Percentiles rank a stretch among this genome's conserved stretches.
phyloP scores from a whole-genome alignment of 2,888 invertebrate genomes.

The Agapetus fuscipes region DNA sequence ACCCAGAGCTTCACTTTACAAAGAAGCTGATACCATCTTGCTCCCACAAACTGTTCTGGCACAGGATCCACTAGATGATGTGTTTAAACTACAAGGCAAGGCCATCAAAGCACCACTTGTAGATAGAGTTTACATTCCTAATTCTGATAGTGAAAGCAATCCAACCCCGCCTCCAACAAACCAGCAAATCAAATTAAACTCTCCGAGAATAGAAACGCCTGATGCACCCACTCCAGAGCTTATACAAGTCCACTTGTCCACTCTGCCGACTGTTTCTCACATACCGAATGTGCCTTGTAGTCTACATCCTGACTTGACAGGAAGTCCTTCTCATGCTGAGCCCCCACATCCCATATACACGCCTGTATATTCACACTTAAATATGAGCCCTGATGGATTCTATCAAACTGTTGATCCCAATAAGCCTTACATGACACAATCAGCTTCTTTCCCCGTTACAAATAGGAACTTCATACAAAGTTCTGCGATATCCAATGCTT shows the following conservation, averaged over 20 bases:
- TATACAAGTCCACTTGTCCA: slow-evolving; percentile 39
- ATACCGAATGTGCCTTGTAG: slow-evolving; percentile 41
- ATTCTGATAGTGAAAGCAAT: not conserved
- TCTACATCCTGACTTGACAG: slow-evolving; percentile 32
- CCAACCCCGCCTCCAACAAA: not conserved
- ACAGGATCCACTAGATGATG: slow-evolving; percentile 9
- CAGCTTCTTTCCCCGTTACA: slow-evolving; percentile 37
- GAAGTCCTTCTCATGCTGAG: not conserved
- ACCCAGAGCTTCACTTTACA: slow-evolving; percentile 21
- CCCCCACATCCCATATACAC: slow-evolving; percentile 5
- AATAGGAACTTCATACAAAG: slow-evolving; percentile 40
- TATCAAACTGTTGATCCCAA: slow-evolving; percentile 18
- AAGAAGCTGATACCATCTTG: not conserved
- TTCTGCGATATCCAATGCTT: slow-evolving; percentile 42
- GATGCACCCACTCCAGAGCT: slow-evolving; percentile 30
- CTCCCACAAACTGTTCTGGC: not conserved
- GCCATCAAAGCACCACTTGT: not conserved
- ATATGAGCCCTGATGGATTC: slow-evolving; percentile 2
- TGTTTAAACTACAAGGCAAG: slow-evolving; percentile 7
- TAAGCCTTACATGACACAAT: slow-evolving; percentile 36
- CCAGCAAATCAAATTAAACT: not conserved
- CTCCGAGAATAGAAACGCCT: not conserved
- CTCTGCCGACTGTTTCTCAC: slow-evolving; percentile 39
- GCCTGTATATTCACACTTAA: slow-evolving; percentile 1
- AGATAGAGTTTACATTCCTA: not conserved